A percentile compares a stretch with the other conserved stretches of the same genome.
Evolutionary conservation across 1,140 invertebrate genomes (phyloP).

Genomic region (Venturia canescens): DNA sequence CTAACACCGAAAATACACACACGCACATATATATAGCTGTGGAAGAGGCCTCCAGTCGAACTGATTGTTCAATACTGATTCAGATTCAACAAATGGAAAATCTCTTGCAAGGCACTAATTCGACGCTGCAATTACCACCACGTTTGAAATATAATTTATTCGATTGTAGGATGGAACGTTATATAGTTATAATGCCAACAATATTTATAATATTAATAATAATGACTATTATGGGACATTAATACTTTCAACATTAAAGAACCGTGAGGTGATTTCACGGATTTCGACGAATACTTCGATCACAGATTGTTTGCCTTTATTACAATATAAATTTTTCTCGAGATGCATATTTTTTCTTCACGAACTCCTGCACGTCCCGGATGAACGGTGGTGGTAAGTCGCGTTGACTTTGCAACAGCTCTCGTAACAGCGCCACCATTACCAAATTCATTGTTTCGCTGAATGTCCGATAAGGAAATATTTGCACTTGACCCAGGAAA

Average conservation of each 20-base stretch:
- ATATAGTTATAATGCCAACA: too few species aligned
- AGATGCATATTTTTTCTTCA: neutral
- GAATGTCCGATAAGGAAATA: too few species aligned
- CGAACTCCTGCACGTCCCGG: too few species aligned
- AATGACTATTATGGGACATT: too few species aligned
- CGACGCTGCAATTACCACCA: neutral
- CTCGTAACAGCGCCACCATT: too few species aligned
- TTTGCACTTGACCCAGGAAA: too few species aligned
- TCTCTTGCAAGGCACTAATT: neutral
- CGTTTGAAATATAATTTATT: neutral
- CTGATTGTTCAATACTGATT: constrained; percentile 25
- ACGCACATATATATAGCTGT: too few species aligned
- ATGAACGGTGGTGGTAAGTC: too few species aligned
- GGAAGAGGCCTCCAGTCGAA: too few species aligned
- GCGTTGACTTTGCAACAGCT: too few species aligned
- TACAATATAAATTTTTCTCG: neutral
- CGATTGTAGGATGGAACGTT: neutral
- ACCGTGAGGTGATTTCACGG: neutral
- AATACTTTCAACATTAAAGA: neutral
- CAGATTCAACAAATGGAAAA: neutral
- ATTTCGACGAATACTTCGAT: constrained; percentile 12
- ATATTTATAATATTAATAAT: neutral
- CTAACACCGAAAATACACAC: too few species aligned
- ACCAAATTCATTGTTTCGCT: too few species aligned
- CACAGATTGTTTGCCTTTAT: neutral